Conservation (phyloP, 2,888 invertebrate genomes). For the Mythimna pallens region DNA sequence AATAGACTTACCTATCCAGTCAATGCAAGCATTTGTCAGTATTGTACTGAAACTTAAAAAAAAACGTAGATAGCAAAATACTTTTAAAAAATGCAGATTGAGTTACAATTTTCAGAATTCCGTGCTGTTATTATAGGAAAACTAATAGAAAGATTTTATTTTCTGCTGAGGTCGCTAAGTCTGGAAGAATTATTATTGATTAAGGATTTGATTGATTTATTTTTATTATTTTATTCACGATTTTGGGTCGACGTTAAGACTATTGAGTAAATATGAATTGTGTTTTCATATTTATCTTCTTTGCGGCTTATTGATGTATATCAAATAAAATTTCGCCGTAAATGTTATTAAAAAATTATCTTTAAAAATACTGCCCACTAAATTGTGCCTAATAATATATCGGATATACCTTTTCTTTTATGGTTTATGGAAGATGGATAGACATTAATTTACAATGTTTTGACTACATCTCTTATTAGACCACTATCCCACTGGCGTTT, state of each 20-base stretch:
- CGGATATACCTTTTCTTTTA: background rate
- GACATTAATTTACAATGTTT: background rate
- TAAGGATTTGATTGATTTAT: background rate
- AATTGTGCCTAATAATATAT: background rate
- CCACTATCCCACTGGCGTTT: no score
- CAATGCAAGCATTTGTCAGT: no score
- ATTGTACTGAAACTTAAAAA: background rate
- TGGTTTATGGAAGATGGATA: background rate
- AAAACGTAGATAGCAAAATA: background rate
- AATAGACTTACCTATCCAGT: no score
- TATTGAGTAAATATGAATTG: background rate
- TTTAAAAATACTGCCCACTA: background rate
- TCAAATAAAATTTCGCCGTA: conserved; percentile 2
- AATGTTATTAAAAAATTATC: background rate
- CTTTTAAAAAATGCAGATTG: background rate
- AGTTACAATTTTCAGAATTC: background rate
- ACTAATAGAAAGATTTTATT: no score
- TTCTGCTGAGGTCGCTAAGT: background rate
- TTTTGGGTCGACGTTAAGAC: background rate
- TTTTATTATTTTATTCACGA: background rate
- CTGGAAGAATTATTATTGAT: background rate
- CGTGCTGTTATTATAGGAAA: no score
- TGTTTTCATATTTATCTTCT: background rate
- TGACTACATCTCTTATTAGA: background rate
- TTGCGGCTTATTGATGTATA: background rate